Evolutionary conservation across 2,113 vertebrate species (phyloP), one percentile per base, ranked within the genome.

Genomic region (Pardalotus punctatus): DNA sequence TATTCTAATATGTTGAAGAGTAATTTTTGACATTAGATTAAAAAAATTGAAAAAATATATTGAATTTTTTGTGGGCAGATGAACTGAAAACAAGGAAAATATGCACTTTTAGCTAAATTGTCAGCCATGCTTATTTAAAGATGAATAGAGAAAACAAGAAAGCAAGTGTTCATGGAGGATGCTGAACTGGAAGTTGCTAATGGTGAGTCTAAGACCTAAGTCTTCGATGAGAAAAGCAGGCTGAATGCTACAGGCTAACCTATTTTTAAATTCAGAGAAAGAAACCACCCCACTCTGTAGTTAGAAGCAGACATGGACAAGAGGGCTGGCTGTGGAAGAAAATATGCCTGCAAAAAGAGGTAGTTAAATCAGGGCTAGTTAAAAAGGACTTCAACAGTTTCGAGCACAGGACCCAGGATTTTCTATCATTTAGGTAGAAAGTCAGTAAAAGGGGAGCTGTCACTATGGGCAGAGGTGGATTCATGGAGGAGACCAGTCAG

Each of bases 401-500:
- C 0, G 3, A 61, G 40, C 33, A 27, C 12, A 23, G 36, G 56
- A 88, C 7, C 18, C 1, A 11, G 25, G 19, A 4, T 2, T 61
- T 79, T 40, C 13, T 65, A 29, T 53, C 45, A 29, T 1, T 48
- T 33, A 58, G 22, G 31, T 18, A 85, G 42, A 28, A 77, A 23
- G 57, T n/a, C 31, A n/a, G 61, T 57, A 19, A 58, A 86, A 66
- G 25, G 33, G 58, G 14, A 90, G 36, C 40, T 76, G 2, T 31
- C 27, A 11, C 11, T 28, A 16, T 27, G 23, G 42, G 11, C 38
- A 76, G 51, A 62, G 28, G 43, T 20, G 76, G n/a, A 5, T 62
- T 58, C 28, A 45, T 8, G 36, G 7, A 88, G 40, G 12, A 87
- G 40, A 70, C 17, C 24, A 33, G 50, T 8, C 81, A 73, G 40